phyloP scores from a whole-genome alignment of 2,888 invertebrate species.

The Escarpia spicata region DNA sequence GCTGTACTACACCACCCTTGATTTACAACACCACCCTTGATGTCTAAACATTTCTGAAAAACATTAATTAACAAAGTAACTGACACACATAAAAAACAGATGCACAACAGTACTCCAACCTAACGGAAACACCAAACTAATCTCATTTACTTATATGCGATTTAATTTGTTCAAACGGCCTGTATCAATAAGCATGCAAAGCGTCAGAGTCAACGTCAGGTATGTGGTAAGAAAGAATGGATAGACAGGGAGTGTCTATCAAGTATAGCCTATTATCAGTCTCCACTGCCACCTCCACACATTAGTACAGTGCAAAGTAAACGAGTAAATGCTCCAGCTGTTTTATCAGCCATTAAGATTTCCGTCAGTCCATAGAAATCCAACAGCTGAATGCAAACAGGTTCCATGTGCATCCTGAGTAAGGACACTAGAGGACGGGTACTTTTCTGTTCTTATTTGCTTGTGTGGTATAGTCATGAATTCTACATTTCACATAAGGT shows the following conservation, averaged over 20 bases:
- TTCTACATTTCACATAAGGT: too few relatives aligned
- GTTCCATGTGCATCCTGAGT: background rate
- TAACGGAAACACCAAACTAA: background rate
- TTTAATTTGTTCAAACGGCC: background rate
- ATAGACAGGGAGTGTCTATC: background rate
- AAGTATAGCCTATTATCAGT: background rate
- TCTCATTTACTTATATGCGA: background rate
- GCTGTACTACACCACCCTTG: background rate
- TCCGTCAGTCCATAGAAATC: background rate
- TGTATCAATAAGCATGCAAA: background rate
- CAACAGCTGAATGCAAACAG: background rate
- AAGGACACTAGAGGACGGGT: background rate
- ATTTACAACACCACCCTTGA: background rate
- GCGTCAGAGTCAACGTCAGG: background rate
- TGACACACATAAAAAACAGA: background rate
- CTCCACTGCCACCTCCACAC: background rate
- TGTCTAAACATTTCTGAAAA: background rate
- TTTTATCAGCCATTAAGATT: constrained; percentile 16
- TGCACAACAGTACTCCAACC: background rate
- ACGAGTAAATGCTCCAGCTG: background rate
- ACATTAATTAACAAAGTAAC: background rate
- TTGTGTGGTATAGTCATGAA: too few relatives aligned
- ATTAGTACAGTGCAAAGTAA: background rate
- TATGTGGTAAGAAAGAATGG: background rate
- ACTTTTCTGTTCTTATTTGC: background rate